Evolutionary conservation across 2,888 invertebrate genomes (phyloP), one percentile per base, ranked within the genome.

Genomic region (Mylabris sibirica): DNA sequence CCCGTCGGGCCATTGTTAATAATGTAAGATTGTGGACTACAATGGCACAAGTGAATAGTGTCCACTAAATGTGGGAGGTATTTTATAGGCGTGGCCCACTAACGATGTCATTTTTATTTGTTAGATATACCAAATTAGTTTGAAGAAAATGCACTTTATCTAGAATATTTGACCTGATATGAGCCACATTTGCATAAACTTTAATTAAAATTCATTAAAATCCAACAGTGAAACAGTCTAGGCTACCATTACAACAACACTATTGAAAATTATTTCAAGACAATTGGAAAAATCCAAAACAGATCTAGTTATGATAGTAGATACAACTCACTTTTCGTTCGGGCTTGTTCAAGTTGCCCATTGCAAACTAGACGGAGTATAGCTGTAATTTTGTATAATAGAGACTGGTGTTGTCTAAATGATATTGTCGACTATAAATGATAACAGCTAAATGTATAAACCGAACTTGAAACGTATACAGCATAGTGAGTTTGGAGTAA

Each of bases 1-100:
- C 85, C 85, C 82, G 84, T 82, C 76, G 84, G 80, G 83, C 82
- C 78, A 84, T 85, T 85, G 85, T 85, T 83, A 82, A 83, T 83
- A 82, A 82, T 80, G 82, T 81, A 84, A 84, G 83, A 84, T 84
- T 82, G 82, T 81, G 82, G 81, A 81, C 82, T 79, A 82, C 82
- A 83, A 82, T 82, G 81, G 80, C 80, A 77, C 79, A 80, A 80
- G 80, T 82, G 82, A 81, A 81, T 81, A 79, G 77, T 81, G 81
- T 77, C 80, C 78, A 79, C 72, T 77, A 79, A 81, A 80, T 83
- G 83, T 83, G 83, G 84, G 83, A 83, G 83, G 83, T 81, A 82
- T 78, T 77, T 77, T 75, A 78, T 79, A 78, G 82, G 80, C 77
- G 77, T 77, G 82, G 81, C 78, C 72, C 75, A 70, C 77, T 81